Conservation (phyloP, 2,113 vertebrate genomes). For the Oryzias celebensis region DNA sequence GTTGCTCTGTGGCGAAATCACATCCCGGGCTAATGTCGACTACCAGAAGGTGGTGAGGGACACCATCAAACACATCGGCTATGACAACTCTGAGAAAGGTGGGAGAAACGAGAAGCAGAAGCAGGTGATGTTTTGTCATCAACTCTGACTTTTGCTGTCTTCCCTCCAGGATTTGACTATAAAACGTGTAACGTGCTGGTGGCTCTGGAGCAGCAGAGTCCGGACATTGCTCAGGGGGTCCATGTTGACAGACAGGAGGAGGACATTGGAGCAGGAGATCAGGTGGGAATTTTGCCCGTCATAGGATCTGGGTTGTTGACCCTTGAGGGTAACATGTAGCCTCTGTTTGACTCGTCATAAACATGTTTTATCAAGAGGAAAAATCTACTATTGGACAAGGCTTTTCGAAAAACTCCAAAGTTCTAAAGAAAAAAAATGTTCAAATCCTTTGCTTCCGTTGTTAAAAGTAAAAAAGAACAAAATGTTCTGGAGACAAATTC, state of each 20-base stretch:
- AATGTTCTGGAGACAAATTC: no score
- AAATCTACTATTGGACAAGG: no score
- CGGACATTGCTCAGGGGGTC: constrained; percentile 94
- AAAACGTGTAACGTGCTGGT: constrained; percentile 97
- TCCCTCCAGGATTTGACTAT: constrained; percentile 88
- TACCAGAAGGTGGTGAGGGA: constrained; percentile 94
- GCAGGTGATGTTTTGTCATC: neutral
- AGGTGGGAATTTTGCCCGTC: constrained; percentile 73
- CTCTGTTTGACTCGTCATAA: neutral
- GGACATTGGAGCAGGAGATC: constrained; percentile 94
- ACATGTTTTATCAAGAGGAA: no score
- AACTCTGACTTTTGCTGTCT: neutral
- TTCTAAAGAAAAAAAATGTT: no score
- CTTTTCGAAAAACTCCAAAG: no score
- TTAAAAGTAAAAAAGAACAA: no score
- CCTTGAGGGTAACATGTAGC: no score
- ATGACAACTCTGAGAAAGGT: constrained; percentile 96
- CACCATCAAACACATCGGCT: constrained; percentile 90
- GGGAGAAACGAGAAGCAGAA: constrained; percentile 1
- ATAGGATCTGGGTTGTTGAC: no score
- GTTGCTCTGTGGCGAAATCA: constrained; percentile 94
- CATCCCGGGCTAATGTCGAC: constrained; percentile 88
- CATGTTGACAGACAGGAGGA: constrained; percentile 88
- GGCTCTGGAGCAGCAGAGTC: constrained; percentile 94
- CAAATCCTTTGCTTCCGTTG: no score